Evolutionary conservation across 2,113 vertebrate species (phyloP), one percentile per base, ranked within the genome.

Genomic region (Sciurus niger): DNA sequence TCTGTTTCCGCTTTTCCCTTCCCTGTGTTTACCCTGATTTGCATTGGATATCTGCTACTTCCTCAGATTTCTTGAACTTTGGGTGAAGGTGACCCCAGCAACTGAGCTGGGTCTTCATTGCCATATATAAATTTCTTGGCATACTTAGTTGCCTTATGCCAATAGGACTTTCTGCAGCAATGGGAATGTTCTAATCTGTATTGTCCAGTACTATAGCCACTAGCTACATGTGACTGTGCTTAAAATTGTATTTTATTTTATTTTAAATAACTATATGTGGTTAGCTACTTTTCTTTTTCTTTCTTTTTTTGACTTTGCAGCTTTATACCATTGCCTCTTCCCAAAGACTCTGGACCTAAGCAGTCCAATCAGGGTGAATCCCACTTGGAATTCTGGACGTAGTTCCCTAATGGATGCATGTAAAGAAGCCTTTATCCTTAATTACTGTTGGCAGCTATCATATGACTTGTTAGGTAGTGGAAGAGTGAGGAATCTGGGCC

Each of bases 401-500:
- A 80, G 51, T 77, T 96, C 96, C 72, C 65, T 94, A 40, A 53
- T 93, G 58, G 37, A 63, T 86, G 10, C 70, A 43, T 93, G 55
- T 53, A 87, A 84, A 48, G 78, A 93, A 93, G 74, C 18, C 70
- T 25, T 76, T 86, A 80, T 74, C 25, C 25, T 60, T 43, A 70
- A 74, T 90, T 92, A 76, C 65, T 84, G 17, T 48, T 89, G 82
- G 72, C 60, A 86, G 43, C 67, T 95, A 4, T 83, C 37, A 20
- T 82, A 25, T 34, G 28, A 89, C 48, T 76, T 60, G 67, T 63
- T 76, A 72, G 76, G 34, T 58, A 20, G 67, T 84, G 68, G 53
- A 84, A 89, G 76, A 89, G 74, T 68, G 28, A 89, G 95, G 78
- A 80, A 32, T 40, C 51, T 72, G 70, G 37, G 53, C 22, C 53